Evolutionary conservation across 2,113 vertebrate genomes (phyloP), one percentile per base, ranked within the genome.

Genomic region (Salvelinus namaycush): DNA sequence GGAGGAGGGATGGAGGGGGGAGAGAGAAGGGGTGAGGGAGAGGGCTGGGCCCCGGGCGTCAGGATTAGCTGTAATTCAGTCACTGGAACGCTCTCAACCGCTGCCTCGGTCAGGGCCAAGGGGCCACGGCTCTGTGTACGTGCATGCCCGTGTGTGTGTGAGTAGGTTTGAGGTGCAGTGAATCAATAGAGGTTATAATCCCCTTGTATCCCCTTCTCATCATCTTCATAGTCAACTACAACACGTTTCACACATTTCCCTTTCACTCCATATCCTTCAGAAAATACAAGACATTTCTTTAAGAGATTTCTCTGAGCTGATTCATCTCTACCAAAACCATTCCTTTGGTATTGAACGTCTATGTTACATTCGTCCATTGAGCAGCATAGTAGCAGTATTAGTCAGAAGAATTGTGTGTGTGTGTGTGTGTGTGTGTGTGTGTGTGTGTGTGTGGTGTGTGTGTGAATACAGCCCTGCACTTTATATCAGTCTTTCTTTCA

Each of bases 1-100:
- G 74, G 81, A 82, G 86, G 74, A 68, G 85, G 64, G 78, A 78
- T 39, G 74, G 81, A 83, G 84, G 74, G 68, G 85, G 64, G 78
- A 77, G 11, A 68, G 76, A 68, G 68, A 44, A 44, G 8, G 39
- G 77, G 84, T 85, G 84, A 82, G 84, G 72, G 81, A 82, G 84
- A 76, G 68, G 83, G 68, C 77, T 81, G 31, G 71, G 73, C 73
- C 20, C 79, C 76, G 80, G 73, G 12, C 34, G 7, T 51, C 59
- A 5, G 67, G 69, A 76, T 76, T 69, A 67, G 74, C 70, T 83
- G 68, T 69, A 74, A 76, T 80, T 78, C 70, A 49, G 65, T 73
- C 72, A 73, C 73, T 73, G 79, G 76, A 62, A 77, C 70, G 72
- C 54, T 51, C 11, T n/a, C 72, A 70, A 26, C 64, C 48, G 16